These are phyloP conservation scores for Halyomorpha halys DNA, from an alignment of 1,140 invertebrate genomes.

Conservation along the genomic window DNA sequence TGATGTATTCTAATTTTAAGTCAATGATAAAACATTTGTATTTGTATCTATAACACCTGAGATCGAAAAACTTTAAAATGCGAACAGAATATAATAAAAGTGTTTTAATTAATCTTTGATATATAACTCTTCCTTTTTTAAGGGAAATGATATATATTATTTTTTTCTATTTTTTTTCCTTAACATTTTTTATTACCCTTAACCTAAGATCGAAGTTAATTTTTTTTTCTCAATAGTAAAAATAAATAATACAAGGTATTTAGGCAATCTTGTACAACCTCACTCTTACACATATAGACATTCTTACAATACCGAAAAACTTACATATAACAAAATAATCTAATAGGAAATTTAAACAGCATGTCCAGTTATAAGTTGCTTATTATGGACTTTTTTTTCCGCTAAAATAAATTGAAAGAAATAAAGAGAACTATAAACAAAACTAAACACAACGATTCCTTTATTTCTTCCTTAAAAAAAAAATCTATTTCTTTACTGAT, in stretches of 20 bases:
- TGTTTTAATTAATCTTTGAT: no score
- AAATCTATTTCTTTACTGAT: not conserved
- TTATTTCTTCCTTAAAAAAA: not conserved
- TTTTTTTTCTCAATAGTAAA: not conserved
- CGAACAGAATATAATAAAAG: no score
- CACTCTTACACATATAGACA: slow-evolving; percentile 1
- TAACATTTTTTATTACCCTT: no score
- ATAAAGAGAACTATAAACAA: not conserved
- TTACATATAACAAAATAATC: slow-evolving; percentile 1
- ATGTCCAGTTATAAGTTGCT: not conserved
- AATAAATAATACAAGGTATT: slow-evolving; percentile 15
- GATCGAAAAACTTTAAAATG: no score
- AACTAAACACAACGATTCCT: not conserved
- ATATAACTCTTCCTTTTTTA: no score
- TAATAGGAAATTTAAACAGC: slow-evolving; percentile 16
- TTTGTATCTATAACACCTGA: no score
- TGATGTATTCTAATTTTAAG: no score
- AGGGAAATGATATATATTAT: no score
- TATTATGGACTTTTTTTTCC: not conserved
- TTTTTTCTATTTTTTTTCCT: no score
- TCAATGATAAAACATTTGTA: no score
- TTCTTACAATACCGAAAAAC: not conserved
- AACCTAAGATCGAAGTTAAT: no score
- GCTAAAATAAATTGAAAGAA: slow-evolving; percentile 6
- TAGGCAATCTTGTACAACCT: not conserved